These are phyloP conservation scores for Hassar affinis DNA, from an alignment of 2,113 vertebrate genomes.

Conservation along the genomic window DNA sequence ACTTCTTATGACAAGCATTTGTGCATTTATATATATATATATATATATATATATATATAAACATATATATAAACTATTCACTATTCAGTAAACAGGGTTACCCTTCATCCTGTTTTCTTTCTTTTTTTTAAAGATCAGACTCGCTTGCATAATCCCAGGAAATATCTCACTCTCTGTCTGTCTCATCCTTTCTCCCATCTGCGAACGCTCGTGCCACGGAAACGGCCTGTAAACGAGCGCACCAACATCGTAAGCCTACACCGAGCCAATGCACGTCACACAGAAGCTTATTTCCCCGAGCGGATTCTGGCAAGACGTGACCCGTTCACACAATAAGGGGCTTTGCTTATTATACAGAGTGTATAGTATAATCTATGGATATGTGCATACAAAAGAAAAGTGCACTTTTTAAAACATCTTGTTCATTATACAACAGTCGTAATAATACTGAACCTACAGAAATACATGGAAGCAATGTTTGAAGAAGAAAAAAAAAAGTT, in stretches of 20 bases:
- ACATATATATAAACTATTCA: not conserved
- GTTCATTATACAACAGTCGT: not conserved
- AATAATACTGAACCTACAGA: constrained; percentile 28
- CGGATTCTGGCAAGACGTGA: not conserved
- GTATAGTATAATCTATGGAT: not conserved
- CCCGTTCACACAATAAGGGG: not conserved
- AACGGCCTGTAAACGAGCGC: constrained; percentile 24
- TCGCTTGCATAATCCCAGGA: not conserved
- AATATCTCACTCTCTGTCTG: not conserved
- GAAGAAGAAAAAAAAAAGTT: not conserved
- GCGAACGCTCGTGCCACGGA: not conserved
- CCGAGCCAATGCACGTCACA: not conserved
- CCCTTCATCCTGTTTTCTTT: too few relatives aligned
- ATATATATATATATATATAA: too few relatives aligned
- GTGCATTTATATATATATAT: not conserved
- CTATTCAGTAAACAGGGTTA: not conserved
- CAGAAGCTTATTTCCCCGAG: not conserved
- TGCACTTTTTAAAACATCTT: constrained; percentile 3
- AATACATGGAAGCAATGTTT: not conserved
- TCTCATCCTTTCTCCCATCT: not conserved
- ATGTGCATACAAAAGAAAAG: constrained; percentile 19
- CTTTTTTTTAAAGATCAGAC: constrained; percentile 11
- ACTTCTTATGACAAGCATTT: not conserved
- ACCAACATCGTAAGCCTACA: not conserved
- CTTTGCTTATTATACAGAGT: not conserved